These are phyloP conservation scores for Pseudopipra pipra DNA, from an alignment of 2,113 vertebrate genomes.

Conservation along the genomic window DNA sequence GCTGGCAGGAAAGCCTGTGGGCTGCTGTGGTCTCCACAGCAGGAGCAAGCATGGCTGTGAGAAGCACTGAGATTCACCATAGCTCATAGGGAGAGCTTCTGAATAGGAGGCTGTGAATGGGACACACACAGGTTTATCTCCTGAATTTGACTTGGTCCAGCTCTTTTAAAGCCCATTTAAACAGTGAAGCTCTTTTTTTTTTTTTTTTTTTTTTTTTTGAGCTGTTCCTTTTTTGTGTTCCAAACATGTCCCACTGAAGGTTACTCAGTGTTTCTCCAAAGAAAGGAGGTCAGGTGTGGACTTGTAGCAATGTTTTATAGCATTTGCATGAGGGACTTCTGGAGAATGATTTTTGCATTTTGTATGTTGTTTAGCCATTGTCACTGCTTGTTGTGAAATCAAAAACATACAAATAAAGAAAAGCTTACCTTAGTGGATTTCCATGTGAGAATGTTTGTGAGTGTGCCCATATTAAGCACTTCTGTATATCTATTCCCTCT, in stretches of 20 bases:
- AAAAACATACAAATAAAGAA: neutral
- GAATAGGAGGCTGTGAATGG: neutral
- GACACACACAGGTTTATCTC: neutral
- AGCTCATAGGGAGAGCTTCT: neutral
- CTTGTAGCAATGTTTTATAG: neutral
- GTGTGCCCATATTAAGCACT: neutral
- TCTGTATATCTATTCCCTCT: neutral
- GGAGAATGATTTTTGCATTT: neutral
- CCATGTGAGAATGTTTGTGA: neutral
- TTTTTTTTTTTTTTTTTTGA: neutral
- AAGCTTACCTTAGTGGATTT: neutral
- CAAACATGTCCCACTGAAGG: neutral
- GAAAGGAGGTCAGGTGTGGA: neutral
- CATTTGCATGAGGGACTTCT: neutral
- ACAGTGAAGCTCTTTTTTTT: neutral
- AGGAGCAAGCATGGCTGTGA: neutral
- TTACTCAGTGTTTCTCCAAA: neutral
- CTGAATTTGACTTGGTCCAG: neutral
- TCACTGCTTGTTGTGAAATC: neutral
- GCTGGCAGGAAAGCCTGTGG: neutral
- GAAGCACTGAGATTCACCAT: neutral
- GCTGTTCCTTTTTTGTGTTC: neutral
- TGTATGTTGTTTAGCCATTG: neutral
- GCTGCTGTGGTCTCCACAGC: accelerated
- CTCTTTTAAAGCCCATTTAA: neutral